Conservation (phyloP, 2,113 vertebrate species). For the Thalassarche chlororhynchos region DNA sequence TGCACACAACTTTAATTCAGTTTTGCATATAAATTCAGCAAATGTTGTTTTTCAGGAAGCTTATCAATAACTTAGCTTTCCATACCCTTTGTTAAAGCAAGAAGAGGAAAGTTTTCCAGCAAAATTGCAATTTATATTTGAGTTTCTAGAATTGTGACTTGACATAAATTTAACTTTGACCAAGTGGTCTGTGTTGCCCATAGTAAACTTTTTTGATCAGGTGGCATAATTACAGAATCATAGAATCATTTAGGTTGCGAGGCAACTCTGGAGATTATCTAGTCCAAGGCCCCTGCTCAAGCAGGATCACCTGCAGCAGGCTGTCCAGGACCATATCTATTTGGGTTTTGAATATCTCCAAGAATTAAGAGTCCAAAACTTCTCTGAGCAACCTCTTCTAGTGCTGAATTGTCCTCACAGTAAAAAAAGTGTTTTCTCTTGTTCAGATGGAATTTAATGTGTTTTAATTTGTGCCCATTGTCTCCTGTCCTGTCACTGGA, state of each 20-base stretch:
- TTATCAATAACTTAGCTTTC: neutral
- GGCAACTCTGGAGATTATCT: neutral
- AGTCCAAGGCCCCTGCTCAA: neutral
- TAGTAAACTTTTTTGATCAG: neutral
- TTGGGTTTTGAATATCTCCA: neutral
- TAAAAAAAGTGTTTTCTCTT: neutral
- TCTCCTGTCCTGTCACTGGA: neutral
- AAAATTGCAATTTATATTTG: neutral
- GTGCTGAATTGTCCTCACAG: neutral
- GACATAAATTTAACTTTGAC: neutral
- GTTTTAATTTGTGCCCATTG: neutral
- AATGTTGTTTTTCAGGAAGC: neutral
- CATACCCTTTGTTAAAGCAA: neutral
- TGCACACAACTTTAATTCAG: neutral
- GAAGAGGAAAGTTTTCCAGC: neutral
- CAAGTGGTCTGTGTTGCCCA: neutral
- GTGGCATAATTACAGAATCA: neutral
- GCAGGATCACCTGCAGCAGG: neutral
- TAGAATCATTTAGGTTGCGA: neutral
- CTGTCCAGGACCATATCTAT: neutral
- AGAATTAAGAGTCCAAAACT: neutral
- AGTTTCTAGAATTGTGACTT: neutral
- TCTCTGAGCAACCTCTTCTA: neutral
- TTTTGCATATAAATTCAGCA: neutral
- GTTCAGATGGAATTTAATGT: neutral